phyloP scores from a whole-genome alignment of 2,888 invertebrate species.

The Rhaphigaster nebulosa region DNA sequence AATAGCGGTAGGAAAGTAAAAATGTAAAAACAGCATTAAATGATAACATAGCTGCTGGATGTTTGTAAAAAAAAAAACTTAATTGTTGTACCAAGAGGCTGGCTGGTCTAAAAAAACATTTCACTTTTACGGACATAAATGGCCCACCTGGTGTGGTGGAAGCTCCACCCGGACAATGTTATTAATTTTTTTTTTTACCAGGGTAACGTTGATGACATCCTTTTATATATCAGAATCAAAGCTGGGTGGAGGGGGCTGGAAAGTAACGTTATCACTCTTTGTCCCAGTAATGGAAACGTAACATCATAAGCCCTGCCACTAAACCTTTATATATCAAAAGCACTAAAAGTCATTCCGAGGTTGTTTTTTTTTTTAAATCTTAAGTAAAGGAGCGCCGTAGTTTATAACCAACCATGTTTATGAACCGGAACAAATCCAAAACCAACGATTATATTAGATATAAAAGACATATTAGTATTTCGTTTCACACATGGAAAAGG shows the following conservation, averaged over 20 bases:
- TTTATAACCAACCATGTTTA: not conserved
- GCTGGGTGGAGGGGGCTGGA: not conserved
- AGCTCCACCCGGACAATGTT: not conserved
- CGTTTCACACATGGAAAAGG: too few relatives aligned
- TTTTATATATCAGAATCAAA: not conserved
- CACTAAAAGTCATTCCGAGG: not conserved
- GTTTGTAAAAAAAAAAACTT: not conserved
- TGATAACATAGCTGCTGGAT: not conserved
- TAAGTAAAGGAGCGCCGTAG: not conserved
- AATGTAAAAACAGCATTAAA: too few relatives aligned
- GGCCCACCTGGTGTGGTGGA: not conserved
- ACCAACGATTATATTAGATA: not conserved
- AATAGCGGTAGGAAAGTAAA: too few relatives aligned
- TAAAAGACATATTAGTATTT: too few relatives aligned
- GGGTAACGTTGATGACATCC: constrained; percentile 31
- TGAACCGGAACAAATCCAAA: not conserved
- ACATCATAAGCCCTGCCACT: not conserved
- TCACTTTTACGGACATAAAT: not conserved
- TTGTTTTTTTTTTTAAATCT: not conserved
- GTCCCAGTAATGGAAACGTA: constrained; percentile 24
- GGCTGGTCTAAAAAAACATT: not conserved
- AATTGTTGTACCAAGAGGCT: not conserved
- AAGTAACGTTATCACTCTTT: constrained; percentile 34
- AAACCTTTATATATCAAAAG: not conserved
- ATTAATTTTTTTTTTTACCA: not conserved